phyloP scores from a whole-genome alignment of 2,113 vertebrate species.

The Neotoma lepida region DNA sequence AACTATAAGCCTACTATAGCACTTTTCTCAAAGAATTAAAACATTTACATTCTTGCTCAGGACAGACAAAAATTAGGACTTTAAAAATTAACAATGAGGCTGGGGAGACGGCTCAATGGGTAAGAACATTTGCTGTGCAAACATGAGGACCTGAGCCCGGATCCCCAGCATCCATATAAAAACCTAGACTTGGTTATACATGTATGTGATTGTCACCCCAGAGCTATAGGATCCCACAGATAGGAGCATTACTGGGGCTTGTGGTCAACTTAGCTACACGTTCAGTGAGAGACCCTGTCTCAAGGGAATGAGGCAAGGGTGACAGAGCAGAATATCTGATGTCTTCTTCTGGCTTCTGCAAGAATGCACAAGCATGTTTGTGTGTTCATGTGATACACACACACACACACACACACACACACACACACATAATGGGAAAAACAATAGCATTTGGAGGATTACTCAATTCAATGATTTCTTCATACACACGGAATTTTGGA shows the following conservation, averaged over 20 bases:
- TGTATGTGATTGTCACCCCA: neutral
- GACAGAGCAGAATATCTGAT: too few species aligned
- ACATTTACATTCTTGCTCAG: constrained; percentile 62
- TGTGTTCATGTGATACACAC: neutral
- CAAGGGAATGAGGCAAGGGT: too few species aligned
- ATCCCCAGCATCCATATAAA: too few species aligned
- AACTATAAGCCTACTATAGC: constrained; percentile 56
- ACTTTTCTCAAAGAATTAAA: constrained; percentile 62
- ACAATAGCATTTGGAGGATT: constrained; percentile 4
- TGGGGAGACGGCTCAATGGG: neutral
- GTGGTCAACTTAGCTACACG: neutral
- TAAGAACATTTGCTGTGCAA: neutral
- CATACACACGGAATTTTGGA: neutral
- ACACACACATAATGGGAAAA: neutral
- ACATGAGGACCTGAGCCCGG: too few species aligned
- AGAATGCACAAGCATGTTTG: neutral
- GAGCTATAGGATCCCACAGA: neutral
- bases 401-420: neutral
- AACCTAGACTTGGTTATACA: too few species aligned
- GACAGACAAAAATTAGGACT: constrained; percentile 52
- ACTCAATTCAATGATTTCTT: constrained; percentile 8
- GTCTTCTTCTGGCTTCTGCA: neutral
- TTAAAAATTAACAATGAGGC: constrained; percentile 42
- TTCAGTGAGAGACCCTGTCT: neutral
- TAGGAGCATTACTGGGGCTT: neutral